phyloP scores from a whole-genome alignment of 2,113 vertebrate species.

The Scortum barcoo region DNA sequence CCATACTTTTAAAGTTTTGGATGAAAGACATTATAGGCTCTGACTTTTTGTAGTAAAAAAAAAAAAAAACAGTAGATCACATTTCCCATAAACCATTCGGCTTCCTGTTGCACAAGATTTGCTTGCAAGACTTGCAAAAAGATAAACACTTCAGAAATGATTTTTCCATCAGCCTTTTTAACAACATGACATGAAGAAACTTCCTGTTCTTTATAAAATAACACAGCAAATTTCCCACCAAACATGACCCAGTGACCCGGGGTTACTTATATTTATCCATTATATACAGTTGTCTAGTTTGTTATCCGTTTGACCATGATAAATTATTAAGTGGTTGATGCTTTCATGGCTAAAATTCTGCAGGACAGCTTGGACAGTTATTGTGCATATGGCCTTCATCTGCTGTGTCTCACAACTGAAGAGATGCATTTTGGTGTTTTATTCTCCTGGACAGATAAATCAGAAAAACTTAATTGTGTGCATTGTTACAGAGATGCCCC shows the following conservation, averaged over 20 bases:
- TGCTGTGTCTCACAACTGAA: too few relatives aligned
- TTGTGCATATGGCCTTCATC: too few relatives aligned
- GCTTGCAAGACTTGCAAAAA: neutral
- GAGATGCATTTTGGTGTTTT: neutral
- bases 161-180: neutral
- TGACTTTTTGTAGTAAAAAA: too few relatives aligned
- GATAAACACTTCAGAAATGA: neutral
- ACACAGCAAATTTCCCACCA: neutral
- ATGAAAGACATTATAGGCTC: neutral
- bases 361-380: neutral
- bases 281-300: neutral
- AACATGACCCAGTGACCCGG: neutral
- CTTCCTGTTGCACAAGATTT: neutral
- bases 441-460: neutral
- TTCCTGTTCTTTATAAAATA: slow-evolving; percentile 20
- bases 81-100: neutral
- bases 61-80: too few relatives aligned
- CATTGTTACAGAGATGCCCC: slow-evolving; percentile 83
- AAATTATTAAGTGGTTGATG: neutral
- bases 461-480: slow-evolving; percentile 19
- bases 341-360: neutral
- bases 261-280: neutral
- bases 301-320: neutral
- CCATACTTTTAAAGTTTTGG: neutral
- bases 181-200: neutral